phyloP scores from a whole-genome alignment of 2,888 invertebrate genomes.

The Agriotes lineatus region DNA sequence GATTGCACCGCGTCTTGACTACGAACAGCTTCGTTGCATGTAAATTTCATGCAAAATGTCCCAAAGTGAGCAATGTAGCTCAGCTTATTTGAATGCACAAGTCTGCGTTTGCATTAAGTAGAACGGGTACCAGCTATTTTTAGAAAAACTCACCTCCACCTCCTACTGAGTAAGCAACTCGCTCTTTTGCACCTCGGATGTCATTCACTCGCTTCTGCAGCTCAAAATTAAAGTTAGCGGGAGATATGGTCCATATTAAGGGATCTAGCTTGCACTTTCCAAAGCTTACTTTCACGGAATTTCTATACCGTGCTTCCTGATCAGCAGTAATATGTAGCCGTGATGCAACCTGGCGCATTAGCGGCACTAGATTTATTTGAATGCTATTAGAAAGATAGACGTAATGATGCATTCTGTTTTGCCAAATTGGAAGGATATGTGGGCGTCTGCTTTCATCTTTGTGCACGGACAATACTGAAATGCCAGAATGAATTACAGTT shows the following conservation, averaged over 20 bases:
- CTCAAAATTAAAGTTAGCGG: neutral
- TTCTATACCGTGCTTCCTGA: neutral
- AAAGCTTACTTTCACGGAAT: slow-evolving; percentile 7
- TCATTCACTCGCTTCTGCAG: neutral
- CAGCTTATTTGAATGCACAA: neutral
- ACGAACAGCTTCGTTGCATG: slow-evolving; percentile 11
- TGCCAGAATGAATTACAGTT: too few relatives aligned
- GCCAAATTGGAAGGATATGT: too few relatives aligned
- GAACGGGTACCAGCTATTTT: slow-evolving; percentile 7
- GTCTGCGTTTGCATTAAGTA: neutral
- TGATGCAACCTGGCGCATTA: neutral
- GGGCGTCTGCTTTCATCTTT: neutral
- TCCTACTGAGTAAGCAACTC: neutral
- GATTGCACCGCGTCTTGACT: neutral
- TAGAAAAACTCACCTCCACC: neutral
- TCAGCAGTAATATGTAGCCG: neutral
- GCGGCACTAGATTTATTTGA: too few relatives aligned
- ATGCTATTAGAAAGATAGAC: too few relatives aligned
- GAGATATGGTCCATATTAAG: neutral
- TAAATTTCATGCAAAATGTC: slow-evolving; percentile 15
- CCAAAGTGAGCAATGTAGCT: neutral
- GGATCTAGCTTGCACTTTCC: neutral
- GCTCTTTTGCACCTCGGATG: neutral
- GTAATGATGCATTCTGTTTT: too few relatives aligned
- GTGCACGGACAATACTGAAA: neutral